These are phyloP conservation scores for Cataglyphis albicans DNA, from an alignment of 2,888 invertebrate genomes.

Conservation along the genomic window DNA sequence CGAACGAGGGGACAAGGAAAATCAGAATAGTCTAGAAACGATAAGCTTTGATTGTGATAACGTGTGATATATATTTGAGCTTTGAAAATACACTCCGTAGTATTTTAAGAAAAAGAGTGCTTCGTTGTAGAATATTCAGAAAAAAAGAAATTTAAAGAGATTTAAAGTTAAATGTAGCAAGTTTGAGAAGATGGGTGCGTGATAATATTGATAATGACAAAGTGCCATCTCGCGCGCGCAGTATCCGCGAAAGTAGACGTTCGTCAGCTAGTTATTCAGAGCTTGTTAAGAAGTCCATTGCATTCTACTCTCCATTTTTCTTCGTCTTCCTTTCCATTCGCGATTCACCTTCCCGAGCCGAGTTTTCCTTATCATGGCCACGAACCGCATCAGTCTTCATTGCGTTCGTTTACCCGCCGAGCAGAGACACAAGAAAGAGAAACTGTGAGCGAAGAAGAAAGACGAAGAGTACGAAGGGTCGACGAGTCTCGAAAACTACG, in stretches of 20 bases:
- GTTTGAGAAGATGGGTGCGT: conserved; percentile 30
- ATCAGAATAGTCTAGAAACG: conserved; percentile 57
- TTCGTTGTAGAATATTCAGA: neutral
- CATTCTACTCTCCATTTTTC: conserved; percentile 46
- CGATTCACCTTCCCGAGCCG: conserved; percentile 26
- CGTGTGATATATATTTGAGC: conserved; percentile 19
- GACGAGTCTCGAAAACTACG: conserved; percentile 53
- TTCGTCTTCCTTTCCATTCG: conserved; percentile 31
- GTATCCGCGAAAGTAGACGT: conserved; percentile 76
- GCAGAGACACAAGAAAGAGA: conserved; percentile 24
- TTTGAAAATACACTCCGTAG: conserved; percentile 61
- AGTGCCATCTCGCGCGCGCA: conserved; percentile 68
- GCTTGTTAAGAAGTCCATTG: conserved; percentile 75
- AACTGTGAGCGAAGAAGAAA: conserved; percentile 14
- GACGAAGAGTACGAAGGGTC: neutral
- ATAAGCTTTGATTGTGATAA: conserved; percentile 66
- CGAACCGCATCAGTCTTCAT: conserved; percentile 81
- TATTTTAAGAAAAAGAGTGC: conserved; percentile 46
- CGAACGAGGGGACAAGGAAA: conserved; percentile 19
- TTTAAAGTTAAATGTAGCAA: conserved; percentile 32
- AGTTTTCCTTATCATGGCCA: conserved; percentile 59
- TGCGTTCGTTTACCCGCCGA: conserved; percentile 72
- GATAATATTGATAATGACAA: conserved; percentile 13
- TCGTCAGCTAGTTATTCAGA: conserved; percentile 80
- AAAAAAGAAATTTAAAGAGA: neutral